Conservation (phyloP, 2,888 invertebrate species). For the Meandrusa payeni region DNA sequence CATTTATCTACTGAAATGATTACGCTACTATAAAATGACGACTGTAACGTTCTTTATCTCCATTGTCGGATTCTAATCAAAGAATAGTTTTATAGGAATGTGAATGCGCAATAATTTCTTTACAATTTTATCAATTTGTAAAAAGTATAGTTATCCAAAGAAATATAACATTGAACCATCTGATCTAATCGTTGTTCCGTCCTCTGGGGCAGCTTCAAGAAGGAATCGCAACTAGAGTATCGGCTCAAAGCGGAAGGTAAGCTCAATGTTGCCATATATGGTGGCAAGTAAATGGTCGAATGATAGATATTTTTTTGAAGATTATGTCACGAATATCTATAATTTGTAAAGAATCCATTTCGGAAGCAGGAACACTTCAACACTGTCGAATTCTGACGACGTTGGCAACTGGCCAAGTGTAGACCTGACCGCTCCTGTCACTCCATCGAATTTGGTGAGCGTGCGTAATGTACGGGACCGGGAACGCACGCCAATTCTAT, state of each 20-base stretch:
- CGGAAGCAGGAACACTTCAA: constrained; percentile 59
- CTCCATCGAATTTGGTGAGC: constrained; percentile 36
- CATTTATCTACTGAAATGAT: neutral
- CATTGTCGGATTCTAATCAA: neutral
- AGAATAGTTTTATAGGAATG: neutral
- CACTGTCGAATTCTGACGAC: constrained; percentile 36
- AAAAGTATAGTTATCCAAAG: no score
- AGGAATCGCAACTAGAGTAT: no score
- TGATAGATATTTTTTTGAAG: no score
- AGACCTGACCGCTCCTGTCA: constrained; percentile 41
- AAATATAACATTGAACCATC: no score
- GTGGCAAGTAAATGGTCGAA: no score
- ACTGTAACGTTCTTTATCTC: neutral
- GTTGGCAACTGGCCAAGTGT: constrained; percentile 57
- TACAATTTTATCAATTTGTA: no score
- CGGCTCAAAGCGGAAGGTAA: no score
- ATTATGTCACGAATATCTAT: no score
- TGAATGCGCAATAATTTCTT: neutral
- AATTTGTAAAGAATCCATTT: constrained; percentile 54
- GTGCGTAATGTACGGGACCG: constrained; percentile 44
- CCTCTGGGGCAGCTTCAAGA: no score
- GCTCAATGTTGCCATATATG: no score
- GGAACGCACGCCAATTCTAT: constrained; percentile 43
- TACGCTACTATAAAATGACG: neutral
- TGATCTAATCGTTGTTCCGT: no score